Percentiles rank a stretch among this genome's conserved stretches.
Evolutionary conservation across 2,797 vertebrate species (phyloP).

Genomic region (Cirrhinus molitorella): DNA sequence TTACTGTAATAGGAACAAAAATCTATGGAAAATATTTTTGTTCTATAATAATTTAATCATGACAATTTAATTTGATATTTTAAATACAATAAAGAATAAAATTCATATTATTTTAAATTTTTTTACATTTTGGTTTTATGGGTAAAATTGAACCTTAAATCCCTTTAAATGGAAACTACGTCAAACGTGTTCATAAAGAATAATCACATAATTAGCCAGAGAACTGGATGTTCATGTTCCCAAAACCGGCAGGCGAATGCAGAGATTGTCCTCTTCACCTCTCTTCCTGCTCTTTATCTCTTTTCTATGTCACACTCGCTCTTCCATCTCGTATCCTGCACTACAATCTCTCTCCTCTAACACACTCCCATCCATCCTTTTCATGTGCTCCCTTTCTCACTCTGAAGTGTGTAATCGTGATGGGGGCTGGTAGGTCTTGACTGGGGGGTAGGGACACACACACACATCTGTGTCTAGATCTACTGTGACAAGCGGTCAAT

Average conservation of each 20-base stretch:
- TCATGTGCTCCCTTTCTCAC: constrained; percentile 26
- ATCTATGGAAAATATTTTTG: not conserved
- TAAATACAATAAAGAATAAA: not conserved
- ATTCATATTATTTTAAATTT: not conserved
- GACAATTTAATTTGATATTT: not conserved
- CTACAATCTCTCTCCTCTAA: constrained; percentile 25
- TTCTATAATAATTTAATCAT: not conserved
- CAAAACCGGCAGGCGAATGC: constrained; percentile 13
- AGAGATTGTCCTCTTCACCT: constrained; percentile 32
- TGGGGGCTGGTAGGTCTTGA: constrained; percentile 62
- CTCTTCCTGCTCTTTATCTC: constrained; percentile 22
- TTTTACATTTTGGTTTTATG: not conserved
- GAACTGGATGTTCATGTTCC: constrained; percentile 42
- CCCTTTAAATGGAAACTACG: not conserved
- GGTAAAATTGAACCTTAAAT: not conserved
- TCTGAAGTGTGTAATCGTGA: constrained; percentile 50
- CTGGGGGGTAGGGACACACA: constrained; percentile 53
- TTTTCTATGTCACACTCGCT: constrained; percentile 17
- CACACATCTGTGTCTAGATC: constrained; percentile 42
- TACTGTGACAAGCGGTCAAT: constrained; percentile 51
- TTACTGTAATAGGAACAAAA: not conserved
- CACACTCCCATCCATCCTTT: constrained; percentile 41
- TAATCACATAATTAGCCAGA: constrained; percentile 30
- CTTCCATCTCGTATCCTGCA: constrained; percentile 23
- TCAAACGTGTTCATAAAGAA: constrained; percentile 40